A percentile compares a stretch with the other conserved stretches of the same genome.
Evolutionary conservation across 2,888 invertebrate species (phyloP).

Genomic region (Leucophenga montana): DNA sequence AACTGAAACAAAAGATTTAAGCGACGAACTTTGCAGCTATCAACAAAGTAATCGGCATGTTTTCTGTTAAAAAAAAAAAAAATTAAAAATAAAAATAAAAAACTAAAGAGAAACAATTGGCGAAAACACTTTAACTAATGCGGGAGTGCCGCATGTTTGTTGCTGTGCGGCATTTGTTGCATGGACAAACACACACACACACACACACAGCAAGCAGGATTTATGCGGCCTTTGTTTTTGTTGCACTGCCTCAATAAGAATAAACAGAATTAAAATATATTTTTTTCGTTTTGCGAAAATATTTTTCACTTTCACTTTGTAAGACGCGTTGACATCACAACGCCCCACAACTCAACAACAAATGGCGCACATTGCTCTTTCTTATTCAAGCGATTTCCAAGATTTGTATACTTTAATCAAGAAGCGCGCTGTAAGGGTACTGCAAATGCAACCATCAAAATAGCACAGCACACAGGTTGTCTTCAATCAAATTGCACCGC

Average conservation of each 20-base stretch:
- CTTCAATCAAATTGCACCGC: slow-evolving; percentile 59
- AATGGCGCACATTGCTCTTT: not conserved
- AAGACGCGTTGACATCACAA: slow-evolving; percentile 51
- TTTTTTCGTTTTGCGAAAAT: slow-evolving; percentile 35
- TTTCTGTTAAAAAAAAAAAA: too few species aligned
- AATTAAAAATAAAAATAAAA: slow-evolving; percentile 37
- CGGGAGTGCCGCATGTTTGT: slow-evolving; percentile 1
- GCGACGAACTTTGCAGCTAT: slow-evolving; percentile 42
- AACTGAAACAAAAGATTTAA: slow-evolving; percentile 42
- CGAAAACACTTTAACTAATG: not conserved
- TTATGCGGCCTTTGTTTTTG: slow-evolving; percentile 49
- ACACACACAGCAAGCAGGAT: slow-evolving; percentile 41
- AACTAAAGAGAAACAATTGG: slow-evolving; percentile 45
- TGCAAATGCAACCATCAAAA: not conserved
- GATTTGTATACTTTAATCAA: slow-evolving; percentile 25
- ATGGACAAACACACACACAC: slow-evolving; percentile 6
- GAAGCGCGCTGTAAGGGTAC: slow-evolving; percentile 21
- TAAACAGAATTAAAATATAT: slow-evolving; percentile 42
- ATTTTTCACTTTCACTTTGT: slow-evolving; percentile 61
- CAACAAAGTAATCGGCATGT: slow-evolving; percentile 10
- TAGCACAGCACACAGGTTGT: slow-evolving; percentile 20
- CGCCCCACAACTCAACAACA: slow-evolving; percentile 49
- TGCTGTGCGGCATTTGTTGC: not conserved
- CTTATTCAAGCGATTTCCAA: slow-evolving; percentile 2
- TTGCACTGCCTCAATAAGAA: slow-evolving; percentile 22